Evolutionary conservation across 1,140 invertebrate genomes (phyloP), one percentile per base, ranked within the genome.

Genomic region (Pseudobourletiella spinata): DNA sequence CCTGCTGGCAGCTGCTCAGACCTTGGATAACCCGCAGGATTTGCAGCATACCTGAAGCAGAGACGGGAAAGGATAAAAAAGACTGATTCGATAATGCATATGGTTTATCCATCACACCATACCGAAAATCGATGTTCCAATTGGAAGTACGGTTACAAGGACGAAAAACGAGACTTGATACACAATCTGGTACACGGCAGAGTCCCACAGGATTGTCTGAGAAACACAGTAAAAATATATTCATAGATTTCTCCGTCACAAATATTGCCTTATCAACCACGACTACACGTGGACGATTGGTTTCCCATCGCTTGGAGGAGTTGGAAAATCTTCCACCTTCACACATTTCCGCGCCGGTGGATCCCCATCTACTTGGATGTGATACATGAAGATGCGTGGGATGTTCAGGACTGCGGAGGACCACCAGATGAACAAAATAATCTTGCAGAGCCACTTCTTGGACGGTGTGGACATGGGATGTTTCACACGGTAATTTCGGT

Each of bases 401-500:
- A 52, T 16, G 22, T 4, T 52, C 6, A 52, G 8, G 25, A 52
- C 28, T 15, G 3, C 24, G 8, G 50, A 8, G 22, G 50, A 22
- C 3, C 24, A 18, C 50, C 50, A 52, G 29, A 52, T 52, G 24
- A 52, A 8, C 8, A 29, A 14, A 11, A 52, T 11, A 3, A 52
- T 25, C 22, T 52, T 25, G 28, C 24, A 26, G 14, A 52, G 50
- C 11, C 14, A 11, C 6, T 4, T 4, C 20, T 25, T 52, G 8
- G 50, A 52, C 14, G 50, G 24, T 4, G 20, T 22, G 14, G 11
- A 25, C 50, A 52, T 52, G 8, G 50, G 50, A 26, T 52, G 24
- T 8, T 26, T 52, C 14, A 52, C 50, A 14, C 50, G 50, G 50
- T 52, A 52, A 22, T 52, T 52, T 18, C 50, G 8, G 24, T 52